A percentile compares a stretch with the other conserved stretches of the same genome.
phyloP scores from a whole-genome alignment of 2,797 vertebrate genomes.

The Leptatherina wallacei region DNA sequence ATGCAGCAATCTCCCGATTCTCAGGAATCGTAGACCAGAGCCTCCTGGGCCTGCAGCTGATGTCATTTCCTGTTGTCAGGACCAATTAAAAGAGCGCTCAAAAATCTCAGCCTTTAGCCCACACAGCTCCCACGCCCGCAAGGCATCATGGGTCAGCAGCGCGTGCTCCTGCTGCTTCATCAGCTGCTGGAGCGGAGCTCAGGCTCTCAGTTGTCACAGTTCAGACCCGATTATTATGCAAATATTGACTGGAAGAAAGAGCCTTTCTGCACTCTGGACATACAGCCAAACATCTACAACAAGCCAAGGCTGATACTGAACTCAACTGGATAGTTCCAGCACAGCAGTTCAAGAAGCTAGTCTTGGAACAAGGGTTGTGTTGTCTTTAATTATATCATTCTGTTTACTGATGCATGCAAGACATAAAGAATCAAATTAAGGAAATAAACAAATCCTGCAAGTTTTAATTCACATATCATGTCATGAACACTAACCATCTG shows the following conservation, averaged over 20 bases:
- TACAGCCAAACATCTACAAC: conserved; percentile 60
- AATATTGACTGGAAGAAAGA: conserved; percentile 68
- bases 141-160: conserved; percentile 73
- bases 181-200: conserved; percentile 61
- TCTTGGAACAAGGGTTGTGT: conserved; percentile 35
- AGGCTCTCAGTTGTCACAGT: conserved; percentile 63
- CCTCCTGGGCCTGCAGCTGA: conserved; percentile 45
- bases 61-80: conserved; percentile 74
- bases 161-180: conserved; percentile 62
- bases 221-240: conserved; percentile 78
- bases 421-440: conserved; percentile 7
- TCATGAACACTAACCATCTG: conserved; percentile 6
- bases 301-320: conserved; percentile 51
- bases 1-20: conserved; percentile 28
- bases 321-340: conserved; percentile 51
- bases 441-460: not conserved
- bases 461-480: conserved; percentile 28
- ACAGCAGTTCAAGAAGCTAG: conserved; percentile 43
- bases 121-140: conserved; percentile 66
- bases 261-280: conserved; percentile 60
- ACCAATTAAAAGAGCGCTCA: conserved; percentile 55
- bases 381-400: conserved; percentile 41
- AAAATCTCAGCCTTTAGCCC: conserved; percentile 51
- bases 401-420: conserved; percentile 34
- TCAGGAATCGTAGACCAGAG: conserved; percentile 33